Conservation (phyloP, 1,140 invertebrate species). For the Lepidostoma basale region DNA sequence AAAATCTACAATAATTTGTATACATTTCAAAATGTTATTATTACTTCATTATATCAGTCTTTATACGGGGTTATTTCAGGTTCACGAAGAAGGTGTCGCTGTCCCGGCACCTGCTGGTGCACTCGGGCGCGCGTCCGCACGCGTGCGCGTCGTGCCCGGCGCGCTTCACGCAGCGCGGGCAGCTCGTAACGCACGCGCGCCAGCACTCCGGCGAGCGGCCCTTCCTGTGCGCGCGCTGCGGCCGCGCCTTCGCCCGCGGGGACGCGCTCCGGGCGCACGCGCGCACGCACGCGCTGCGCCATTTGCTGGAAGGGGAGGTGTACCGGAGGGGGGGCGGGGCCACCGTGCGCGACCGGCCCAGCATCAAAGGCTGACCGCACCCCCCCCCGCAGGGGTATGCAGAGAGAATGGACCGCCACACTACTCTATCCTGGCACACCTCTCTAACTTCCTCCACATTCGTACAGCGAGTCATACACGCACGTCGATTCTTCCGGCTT, state of each 20-base stretch:
- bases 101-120: conserved; percentile 47
- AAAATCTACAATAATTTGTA: conserved; percentile 4
- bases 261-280: not conserved
- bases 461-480: too few relatives aligned
- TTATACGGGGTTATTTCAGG: conserved; percentile 35
- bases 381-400: not conserved
- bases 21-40: not conserved
- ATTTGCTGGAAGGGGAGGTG: conserved; percentile 22
- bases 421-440: too few relatives aligned
- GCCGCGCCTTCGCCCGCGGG: not conserved
- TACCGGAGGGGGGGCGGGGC: conserved; percentile 40
- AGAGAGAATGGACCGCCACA: not conserved
- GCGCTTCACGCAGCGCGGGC: conserved; percentile 48
- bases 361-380: not conserved
- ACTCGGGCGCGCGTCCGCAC: conserved; percentile 48
- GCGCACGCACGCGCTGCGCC: not conserved
- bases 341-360: conserved; percentile 31
- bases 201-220: not conserved
- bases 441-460: too few relatives aligned
- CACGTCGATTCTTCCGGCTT: too few relatives aligned
- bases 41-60: too few relatives aligned
- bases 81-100: conserved; percentile 45
- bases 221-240: not conserved
- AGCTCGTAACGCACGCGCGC: conserved; percentile 40
- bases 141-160: conserved; percentile 50